phyloP scores from a whole-genome alignment of 2,797 vertebrate species.

The Poliocrania exsul region DNA sequence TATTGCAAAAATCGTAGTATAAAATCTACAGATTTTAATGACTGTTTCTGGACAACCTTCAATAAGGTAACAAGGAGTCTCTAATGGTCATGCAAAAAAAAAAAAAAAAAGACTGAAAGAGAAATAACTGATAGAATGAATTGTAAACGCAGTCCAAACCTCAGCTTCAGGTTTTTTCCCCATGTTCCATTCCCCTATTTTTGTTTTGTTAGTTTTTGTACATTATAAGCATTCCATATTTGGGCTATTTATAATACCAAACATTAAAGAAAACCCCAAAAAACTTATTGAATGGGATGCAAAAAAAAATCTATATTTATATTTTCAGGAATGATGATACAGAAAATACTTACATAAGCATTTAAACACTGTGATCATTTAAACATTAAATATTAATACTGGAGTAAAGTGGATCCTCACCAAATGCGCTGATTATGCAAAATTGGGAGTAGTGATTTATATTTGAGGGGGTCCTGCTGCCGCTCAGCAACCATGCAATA shows the following conservation, averaged over 20 bases:
- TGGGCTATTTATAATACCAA: background rate
- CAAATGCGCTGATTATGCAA: background rate
- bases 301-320: background rate
- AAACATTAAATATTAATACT: background rate
- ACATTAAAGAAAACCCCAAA: background rate
- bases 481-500: background rate
- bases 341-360: background rate
- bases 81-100: background rate
- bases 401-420: background rate
- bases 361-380: background rate
- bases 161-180: rapidly evolving
- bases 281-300: background rate
- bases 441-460: background rate
- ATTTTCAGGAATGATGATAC: background rate
- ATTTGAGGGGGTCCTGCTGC: background rate
- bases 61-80: background rate
- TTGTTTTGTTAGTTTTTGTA: background rate
- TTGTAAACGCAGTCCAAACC: background rate
- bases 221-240: background rate
- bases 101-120: background rate
- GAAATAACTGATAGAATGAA: background rate
- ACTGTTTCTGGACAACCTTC: background rate
- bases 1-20: background rate
- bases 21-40: background rate
- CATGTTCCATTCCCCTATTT: background rate